Evolutionary conservation across 1,140 invertebrate genomes (phyloP).

Genomic region (Zaprionus ornatus): DNA sequence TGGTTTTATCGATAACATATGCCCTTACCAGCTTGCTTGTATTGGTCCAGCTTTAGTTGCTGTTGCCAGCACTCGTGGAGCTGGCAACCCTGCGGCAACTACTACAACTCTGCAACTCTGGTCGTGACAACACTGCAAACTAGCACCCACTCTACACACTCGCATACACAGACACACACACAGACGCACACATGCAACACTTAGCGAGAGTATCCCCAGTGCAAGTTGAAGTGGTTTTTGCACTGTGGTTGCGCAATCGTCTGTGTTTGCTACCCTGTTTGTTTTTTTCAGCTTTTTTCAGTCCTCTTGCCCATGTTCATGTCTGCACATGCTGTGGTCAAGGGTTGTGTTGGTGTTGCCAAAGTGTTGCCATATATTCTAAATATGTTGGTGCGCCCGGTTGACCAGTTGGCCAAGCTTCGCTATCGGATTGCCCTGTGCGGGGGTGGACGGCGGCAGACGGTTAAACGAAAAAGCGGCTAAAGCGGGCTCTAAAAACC

Average conservation of each 20-base stretch:
- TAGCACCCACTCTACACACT: constrained; percentile 49
- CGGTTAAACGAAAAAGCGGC: constrained; percentile 46
- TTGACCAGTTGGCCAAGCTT: constrained; percentile 25
- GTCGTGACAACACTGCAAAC: constrained; percentile 50
- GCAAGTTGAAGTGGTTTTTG: constrained; percentile 77
- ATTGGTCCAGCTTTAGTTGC: neutral
- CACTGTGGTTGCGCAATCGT: constrained; percentile 77
- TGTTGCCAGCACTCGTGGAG: neutral
- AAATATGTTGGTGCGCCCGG: constrained; percentile 71
- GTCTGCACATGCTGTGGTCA: constrained; percentile 73
- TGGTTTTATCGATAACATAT: neutral
- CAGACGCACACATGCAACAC: constrained; percentile 22
- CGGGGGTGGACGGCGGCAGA: constrained; percentile 32
- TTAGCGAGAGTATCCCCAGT: constrained; percentile 40
- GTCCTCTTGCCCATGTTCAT: constrained; percentile 51
- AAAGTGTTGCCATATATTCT: constrained; percentile 82
- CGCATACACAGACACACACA: constrained; percentile 36
- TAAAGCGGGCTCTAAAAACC: constrained; percentile 45
- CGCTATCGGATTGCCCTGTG: constrained; percentile 8
- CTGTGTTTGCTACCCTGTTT: constrained; percentile 47
- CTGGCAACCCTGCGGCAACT: neutral
- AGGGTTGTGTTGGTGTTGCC: constrained; percentile 74
- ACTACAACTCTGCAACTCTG: neutral
- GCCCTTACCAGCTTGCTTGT: neutral
- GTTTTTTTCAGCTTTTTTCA: constrained; percentile 31